Evolutionary conservation across 2,797 vertebrate genomes (phyloP), one percentile per base, ranked within the genome.

Genomic region (Chelon auratus): DNA sequence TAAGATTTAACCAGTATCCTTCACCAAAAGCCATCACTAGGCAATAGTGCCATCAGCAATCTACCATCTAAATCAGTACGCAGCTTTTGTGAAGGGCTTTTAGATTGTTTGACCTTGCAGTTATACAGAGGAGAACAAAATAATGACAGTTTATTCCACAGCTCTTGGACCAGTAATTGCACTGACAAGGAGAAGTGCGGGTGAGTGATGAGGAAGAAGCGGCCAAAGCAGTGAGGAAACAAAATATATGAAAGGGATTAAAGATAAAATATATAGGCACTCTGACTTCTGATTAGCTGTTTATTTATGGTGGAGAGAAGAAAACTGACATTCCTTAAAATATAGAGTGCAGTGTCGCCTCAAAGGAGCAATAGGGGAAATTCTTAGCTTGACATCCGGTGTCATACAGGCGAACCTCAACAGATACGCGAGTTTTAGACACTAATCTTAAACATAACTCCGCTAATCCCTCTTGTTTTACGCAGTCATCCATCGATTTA

Each of bases 1-100:
- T 80, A 76, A 72, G 68, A 77, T 59, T 62, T 53, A 72, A 82
- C 79, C 66, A 76, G 33, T 15, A 0, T 81, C 72, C 71, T 55
- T 77, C 45, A 43, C 24, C 17, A 57, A 56, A 58, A 55, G 75
- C 55, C 72, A 80, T 65, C 50, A 39, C 3, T n/a, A 26, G 63
- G 36, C 52, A 64, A 60, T 65, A 67, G 57, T 30, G 22, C 67
- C 39, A 22, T 8, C 18, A 61, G 22, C 42, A 40, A 58, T 72
- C 68, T 56, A 13, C 59, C 55, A 58, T 80, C 54, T 60, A 18
- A 57, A 70, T 68, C 45, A 50, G 62, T 68, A 39, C 3, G 48
- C 42, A 24, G 54, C 56, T 57, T 62, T 69, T 57, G 53, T 69
- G 11, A 52, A 59, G 63, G 50, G 59, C 50, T 77, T 82, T 54